Base-by-base conservation (phyloP, 1,140 invertebrate genomes). In the Drosophila funebris region DNA sequence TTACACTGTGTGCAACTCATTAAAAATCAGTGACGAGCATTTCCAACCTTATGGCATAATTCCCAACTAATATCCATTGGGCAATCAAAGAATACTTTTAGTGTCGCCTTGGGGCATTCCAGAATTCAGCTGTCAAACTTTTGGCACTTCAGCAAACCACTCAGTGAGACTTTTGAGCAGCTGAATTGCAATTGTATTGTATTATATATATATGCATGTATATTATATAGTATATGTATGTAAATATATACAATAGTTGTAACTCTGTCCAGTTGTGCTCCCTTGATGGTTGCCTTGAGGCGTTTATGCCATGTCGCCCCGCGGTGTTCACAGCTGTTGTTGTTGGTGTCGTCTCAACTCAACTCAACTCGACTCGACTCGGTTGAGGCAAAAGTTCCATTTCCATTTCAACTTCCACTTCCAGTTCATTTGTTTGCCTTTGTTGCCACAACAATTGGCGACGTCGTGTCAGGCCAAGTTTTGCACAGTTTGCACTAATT, bases 371-470 rank as follows among this genome's bases (percentile, higher is more conserved):
- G 31, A 61, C 27, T 53, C 31, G 4, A 11, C 20, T 56, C 8
- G 18, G 66, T 44, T 66, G 61, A 66, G 62, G 63, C 46, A 61
- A 73, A 68, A 68, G 56, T 68, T 68, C 24, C 50, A 57, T 31
- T 14, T 31, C 46, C 46, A 50, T 16, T 57, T 48, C 52, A 37
- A 69, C 44, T 52, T 68, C 68, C 62, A 76, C 64, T 78, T 76
- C 77, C 69, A 66, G 78, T 78, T 76, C 83, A 87, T 87, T 87
- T 87, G 82, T 76, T 87, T 87, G 78, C 71, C 78, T 82, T 78
- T 88, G 71, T 87, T 81, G 82, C 78, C 78, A 82, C 78, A 84
- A 83, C 80, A 84, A 85, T 82, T 76, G 83, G 82, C 46, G 71
- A 71, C 63, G 75, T 68, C 52, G 82, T 72, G 74, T 76, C 82